Evolutionary conservation across 1,140 invertebrate species (phyloP), one percentile per base, ranked within the genome.

Genomic region (Belonocnema kinseyi): DNA sequence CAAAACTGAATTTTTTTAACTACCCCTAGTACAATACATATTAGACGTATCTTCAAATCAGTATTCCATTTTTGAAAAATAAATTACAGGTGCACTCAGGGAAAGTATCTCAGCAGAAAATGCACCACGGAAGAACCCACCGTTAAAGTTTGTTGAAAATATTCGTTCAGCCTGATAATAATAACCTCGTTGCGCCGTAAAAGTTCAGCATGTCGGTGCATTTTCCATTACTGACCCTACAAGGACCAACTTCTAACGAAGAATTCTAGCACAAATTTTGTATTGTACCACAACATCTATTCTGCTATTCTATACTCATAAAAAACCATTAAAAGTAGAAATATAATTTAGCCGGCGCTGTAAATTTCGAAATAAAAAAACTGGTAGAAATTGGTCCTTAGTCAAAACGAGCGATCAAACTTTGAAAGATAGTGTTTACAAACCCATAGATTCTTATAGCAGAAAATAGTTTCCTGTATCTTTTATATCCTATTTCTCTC

Each of bases 161-260:
- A 40, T 66, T 40, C 13, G 26, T 66, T 66, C 40, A 66, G 61
- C 61, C 61, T 66, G 26, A 66, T 16, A 46, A 46, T 56, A 56
- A 17, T 56, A 56, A 56, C n/a, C 16, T 40, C 33, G 14, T n/a
- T 66, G 61, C 61, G 61, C 61, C 61, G 61, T 66, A 66, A 17
- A 66, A 66, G 61, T 66, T 66, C 61, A 8, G 61, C 61, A 66
- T 66, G 61, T 66, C 26, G 61, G 61, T 66, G 61, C 61, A 66
- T 66, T 66, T 66, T 66, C 61, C 61, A 66, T n/a, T 66, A 66
- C 61, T 66, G 61, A 66, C 61, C 61, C 61, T 66, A 66, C 7
- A 19, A 66, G 61, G 61, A 66, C 26, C 61, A 66, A 66, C 40
- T 66, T 66, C 61, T n/a, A 26, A 61, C 14, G 16, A 33, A 40